phyloP scores from a whole-genome alignment of 2,888 invertebrate genomes.

The Nipponacmea schrenckii region DNA sequence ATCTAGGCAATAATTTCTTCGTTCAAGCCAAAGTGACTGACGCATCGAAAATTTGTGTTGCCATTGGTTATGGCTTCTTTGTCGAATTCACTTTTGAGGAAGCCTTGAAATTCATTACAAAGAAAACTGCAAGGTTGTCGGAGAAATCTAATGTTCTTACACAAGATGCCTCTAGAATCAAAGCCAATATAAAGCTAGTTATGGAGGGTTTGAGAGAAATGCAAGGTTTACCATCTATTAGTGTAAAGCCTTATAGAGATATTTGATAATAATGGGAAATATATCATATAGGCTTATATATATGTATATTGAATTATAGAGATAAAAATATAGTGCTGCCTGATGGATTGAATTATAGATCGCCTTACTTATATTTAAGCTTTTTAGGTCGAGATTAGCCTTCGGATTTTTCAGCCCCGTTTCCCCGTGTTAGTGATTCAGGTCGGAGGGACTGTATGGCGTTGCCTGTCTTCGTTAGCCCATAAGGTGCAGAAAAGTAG shows the following conservation, averaged over 20 bases:
- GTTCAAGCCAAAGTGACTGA: conserved; percentile 80
- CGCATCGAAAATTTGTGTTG: conserved; percentile 76
- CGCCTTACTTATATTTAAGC: no score
- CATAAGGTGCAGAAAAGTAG: no score
- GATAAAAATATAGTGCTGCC: no score
- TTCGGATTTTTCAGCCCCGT: no score
- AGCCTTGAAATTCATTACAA: conserved; percentile 78
- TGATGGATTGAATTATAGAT: no score
- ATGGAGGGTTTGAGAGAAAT: conserved; percentile 70
- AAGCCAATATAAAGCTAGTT: conserved; percentile 83
- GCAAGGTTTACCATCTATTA: conserved; percentile 26
- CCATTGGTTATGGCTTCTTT: conserved; percentile 81
- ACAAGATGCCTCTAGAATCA: conserved; percentile 77
- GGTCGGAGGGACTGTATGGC: no score
- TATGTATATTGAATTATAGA: no score
- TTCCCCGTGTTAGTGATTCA: no score
- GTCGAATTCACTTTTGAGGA: conserved; percentile 80
- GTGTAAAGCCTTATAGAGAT: neutral
- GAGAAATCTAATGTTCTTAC: conserved; percentile 75
- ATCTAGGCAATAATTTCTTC: conserved; percentile 86
- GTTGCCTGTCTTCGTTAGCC: no score
- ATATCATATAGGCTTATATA: no score
- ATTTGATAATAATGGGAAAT: no score
- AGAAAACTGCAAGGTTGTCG: conserved; percentile 76
- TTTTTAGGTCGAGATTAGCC: no score